A percentile compares a stretch with the other conserved stretches of the same genome.
These are phyloP conservation scores for Phainopepla nitens DNA, from an alignment of 2,113 vertebrate genomes.

Conservation along the genomic window DNA sequence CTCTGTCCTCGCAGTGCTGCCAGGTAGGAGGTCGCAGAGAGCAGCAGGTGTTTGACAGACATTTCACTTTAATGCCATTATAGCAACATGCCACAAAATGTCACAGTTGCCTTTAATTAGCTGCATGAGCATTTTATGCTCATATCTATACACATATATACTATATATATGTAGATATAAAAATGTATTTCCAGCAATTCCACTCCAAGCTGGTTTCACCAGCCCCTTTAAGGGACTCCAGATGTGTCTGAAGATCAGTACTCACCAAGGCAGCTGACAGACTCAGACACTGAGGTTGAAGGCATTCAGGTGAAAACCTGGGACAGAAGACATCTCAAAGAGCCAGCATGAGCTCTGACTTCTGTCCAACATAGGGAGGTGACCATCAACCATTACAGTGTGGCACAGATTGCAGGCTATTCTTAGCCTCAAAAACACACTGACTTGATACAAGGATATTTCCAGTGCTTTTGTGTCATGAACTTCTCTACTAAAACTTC, in stretches of 20 bases:
- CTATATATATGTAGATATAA: too few species aligned
- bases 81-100: conserved; percentile 4
- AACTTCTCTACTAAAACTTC: background rate
- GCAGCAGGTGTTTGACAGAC: conserved; percentile 52
- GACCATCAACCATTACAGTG: background rate
- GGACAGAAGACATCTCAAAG: background rate
- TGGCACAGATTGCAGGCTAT: conserved; percentile 26
- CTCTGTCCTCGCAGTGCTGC: background rate
- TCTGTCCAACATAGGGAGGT: background rate
- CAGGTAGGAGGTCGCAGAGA: conserved; percentile 15
- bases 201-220: background rate
- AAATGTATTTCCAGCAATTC: background rate
- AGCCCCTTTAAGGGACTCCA: background rate
- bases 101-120: background rate
- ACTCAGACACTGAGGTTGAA: background rate
- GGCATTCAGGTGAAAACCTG: conserved; percentile 2
- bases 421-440: background rate
- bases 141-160: background rate
- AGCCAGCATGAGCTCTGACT: conserved; percentile 14
- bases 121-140: conserved; percentile 32
- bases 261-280: background rate
- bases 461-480: background rate
- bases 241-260: background rate
- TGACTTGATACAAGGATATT: background rate
- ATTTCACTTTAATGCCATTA: conserved; percentile 24